Percentiles rank a stretch among this genome's conserved stretches.
Conservation (phyloP, 2,797 vertebrate genomes). For the Oryzias dopingdopingensis region DNA sequence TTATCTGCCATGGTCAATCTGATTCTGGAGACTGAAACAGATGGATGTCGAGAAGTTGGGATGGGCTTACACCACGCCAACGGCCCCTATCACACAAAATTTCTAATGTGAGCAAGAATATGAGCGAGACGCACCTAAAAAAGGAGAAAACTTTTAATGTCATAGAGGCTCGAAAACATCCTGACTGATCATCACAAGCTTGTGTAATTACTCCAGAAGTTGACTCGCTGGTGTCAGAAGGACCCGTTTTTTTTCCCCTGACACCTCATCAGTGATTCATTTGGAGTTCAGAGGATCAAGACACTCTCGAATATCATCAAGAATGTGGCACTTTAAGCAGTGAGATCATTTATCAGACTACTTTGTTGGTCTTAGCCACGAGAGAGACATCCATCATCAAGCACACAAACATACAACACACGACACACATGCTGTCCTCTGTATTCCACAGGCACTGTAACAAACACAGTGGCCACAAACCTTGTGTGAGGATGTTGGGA, state of each 20-base stretch:
- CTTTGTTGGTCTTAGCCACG: conserved; percentile 45
- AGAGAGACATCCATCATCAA: conserved; percentile 66
- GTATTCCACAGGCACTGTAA: background rate
- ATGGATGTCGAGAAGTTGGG: no score
- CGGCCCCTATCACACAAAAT: no score
- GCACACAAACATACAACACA: conserved; percentile 15
- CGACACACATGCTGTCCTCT: conserved; percentile 8
- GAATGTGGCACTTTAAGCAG: conserved; percentile 52
- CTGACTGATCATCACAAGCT: conserved; percentile 18
- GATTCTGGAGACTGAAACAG: no score
- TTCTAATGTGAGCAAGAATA: background rate
- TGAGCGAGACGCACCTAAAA: background rate
- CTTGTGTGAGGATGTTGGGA: conserved; percentile 2
- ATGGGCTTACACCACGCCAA: no score
- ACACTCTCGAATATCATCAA: conserved; percentile 45
- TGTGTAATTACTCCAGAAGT: conserved; percentile 36
- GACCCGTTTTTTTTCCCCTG: conserved; percentile 41
- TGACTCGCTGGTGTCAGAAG: conserved; percentile 29
- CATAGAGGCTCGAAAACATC: background rate
- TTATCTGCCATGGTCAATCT: no score
- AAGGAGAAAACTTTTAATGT: background rate
- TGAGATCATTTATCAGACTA: conserved; percentile 69
- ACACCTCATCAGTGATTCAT: conserved; percentile 46
- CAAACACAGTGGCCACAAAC: conserved; percentile 8
- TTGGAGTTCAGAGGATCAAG: conserved; percentile 39